Evolutionary conservation across 1,140 invertebrate genomes (phyloP), one percentile per base, ranked within the genome.

Genomic region (Acyrthosiphon pisum): DNA sequence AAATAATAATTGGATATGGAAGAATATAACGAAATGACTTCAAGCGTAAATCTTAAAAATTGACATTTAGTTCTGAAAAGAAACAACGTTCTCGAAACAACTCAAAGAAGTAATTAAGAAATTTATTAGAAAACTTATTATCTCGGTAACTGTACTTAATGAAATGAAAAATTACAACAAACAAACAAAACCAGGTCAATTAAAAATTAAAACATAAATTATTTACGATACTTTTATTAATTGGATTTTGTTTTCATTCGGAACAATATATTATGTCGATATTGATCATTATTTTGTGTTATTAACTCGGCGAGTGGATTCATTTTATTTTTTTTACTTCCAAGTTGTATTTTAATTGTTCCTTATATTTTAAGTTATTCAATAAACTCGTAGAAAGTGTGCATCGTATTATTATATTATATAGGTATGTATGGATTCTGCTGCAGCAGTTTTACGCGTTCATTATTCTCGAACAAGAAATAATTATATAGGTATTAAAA

Each of bases 121-220:
- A 92, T 92, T 92, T 92, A 92, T 92, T 92, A 92, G 91, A 92
- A 92, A 92, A 92, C 91, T 92, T 92, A 91, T 91, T 81, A 92
- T 92, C 91, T 92, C 18, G 41, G 60, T 92, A 92, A 92, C 76
- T 48, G 91, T 92, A 92, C 91, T 92, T 92, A 92, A 83, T 92
- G 68, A 48, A 92, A 92, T 83, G 91, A 92, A 92, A 92, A 92
- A 92, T 92, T 48, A 92, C 91, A 81, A 92, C 91, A 48, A 83
- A 56, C 76, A 92, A 76, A 92, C 91, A 48, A 92, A 83, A 92
- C 76, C 46, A 30, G 91, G 81, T 93, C 91, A 83, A 86, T 93
- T 93, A 48, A 53, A 92, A 93, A 84, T 86, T 86, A 86, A 93
- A 93, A 86, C 81, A 44, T 86, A 93, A 93, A 93, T 93, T 53